Conservation (phyloP, 2,113 vertebrate genomes). For the Gavialis gangeticus region DNA sequence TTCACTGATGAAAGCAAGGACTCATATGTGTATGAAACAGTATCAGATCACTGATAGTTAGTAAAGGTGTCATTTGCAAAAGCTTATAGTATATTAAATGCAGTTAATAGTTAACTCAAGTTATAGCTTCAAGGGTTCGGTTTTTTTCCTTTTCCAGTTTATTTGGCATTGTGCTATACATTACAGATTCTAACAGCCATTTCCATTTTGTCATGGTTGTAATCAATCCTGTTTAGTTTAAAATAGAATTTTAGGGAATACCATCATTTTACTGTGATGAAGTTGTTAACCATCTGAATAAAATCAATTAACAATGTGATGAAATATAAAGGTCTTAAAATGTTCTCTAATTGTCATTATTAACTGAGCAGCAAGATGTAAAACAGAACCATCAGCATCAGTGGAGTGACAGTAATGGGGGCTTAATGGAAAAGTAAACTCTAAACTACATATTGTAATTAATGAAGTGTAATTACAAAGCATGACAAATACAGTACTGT, state of each 20-base stretch:
- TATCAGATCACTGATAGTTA: not conserved
- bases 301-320: slow-evolving; percentile 27
- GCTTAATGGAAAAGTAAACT: slow-evolving; percentile 12
- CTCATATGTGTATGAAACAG: not conserved
- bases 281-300: slow-evolving; percentile 30
- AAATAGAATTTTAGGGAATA: slow-evolving; percentile 14
- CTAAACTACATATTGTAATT: not conserved
- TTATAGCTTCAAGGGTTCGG: not conserved
- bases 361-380: slow-evolving; percentile 23
- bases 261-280: not conserved
- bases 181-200: not conserved
- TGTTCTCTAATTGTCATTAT: slow-evolving; percentile 16
- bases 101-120: not conserved
- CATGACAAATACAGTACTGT: not conserved
- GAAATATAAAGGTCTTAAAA: slow-evolving; percentile 45
- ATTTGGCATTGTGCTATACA: not conserved
- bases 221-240: slow-evolving; percentile 41
- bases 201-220: slow-evolving; percentile 32
- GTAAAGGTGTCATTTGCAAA: not conserved
- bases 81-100: not conserved
- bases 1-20: not conserved
- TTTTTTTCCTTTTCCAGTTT: not conserved
- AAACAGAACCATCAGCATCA: slow-evolving; percentile 16
- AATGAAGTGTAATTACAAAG: not conserved
- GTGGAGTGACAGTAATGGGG: not conserved